Base-by-base conservation (phyloP, 2,797 vertebrate species). In the Ispidina lecontei region DNA sequence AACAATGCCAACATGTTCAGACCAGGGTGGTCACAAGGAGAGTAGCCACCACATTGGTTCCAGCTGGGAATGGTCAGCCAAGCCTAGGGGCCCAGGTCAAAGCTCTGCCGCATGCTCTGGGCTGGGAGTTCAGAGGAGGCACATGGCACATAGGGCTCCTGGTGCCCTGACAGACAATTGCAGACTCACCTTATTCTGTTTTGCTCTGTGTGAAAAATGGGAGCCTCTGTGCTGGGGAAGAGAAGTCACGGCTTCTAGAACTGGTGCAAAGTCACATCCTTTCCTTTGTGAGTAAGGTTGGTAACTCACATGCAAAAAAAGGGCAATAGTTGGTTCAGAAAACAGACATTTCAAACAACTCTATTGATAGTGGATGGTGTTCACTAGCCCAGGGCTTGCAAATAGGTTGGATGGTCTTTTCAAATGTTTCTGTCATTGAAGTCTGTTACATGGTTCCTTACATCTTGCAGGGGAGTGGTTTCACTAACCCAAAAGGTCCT, bases 141-240 rank as follows among this genome's bases (percentile, higher is more conserved):
- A 13, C 7, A 1, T 5, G 22, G 13, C 29, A 51, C 31, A 0
- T 20, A 26, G 7, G 0, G 49, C 20, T 64, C 35, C 51, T 64
- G 70, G 7, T 56, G 46, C 29, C 19, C 35, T 21, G 39, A 31
- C 9, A n/a, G 20, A 22, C 20, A 35, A 7, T 23, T 64, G 56
- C 2, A 4, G 56, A 15, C 15, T 55, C 21, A 28, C 31, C 47
- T 55, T 43, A 19, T 2, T 51, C 35, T 35, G 55, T 29, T 74
- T 49, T 81, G 14, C 26, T 78, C 20, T 77, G n/a, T 17, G 52
- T 33, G 16, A 73, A 63, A 76, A 20, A 10, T 1, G 23, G 41
- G 33, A 92, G 28, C 17, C 3, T 59, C 52, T 59, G 12, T 23
- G 3, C n/a, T 37, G 23, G 10, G 8, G 14, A 63, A 67, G n/a